phyloP scores from a whole-genome alignment of 2,888 invertebrate species.

The Temnothorax unifasciatus region DNA sequence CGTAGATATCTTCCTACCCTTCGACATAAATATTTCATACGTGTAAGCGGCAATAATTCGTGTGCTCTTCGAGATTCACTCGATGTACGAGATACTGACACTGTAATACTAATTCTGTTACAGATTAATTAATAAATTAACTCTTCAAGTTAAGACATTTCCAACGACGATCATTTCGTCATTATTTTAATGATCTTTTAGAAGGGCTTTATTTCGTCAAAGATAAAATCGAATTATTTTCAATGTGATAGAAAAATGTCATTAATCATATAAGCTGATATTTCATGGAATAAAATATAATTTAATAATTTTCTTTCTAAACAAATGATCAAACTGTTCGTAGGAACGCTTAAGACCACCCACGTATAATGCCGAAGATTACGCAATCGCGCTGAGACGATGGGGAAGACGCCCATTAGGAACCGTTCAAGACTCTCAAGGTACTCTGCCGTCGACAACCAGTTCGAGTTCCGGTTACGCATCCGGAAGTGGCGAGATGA shows the following conservation, averaged over 20 bases:
- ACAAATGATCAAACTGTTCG: constrained; percentile 58
- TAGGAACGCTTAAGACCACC: constrained; percentile 95
- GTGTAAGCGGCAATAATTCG: constrained; percentile 55
- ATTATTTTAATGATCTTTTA: background rate
- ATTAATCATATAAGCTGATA: background rate
- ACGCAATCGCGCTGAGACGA: constrained; percentile 92
- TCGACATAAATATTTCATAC: constrained; percentile 68
- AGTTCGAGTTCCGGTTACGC: constrained; percentile 86
- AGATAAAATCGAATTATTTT: background rate
- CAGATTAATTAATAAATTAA: constrained; percentile 19
- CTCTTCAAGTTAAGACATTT: background rate
- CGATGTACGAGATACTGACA: background rate
- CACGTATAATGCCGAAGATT: constrained; percentile 96
- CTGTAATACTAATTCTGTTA: background rate
- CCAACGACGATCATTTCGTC: background rate
- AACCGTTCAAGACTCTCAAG: constrained; percentile 83
- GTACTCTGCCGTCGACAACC: constrained; percentile 84
- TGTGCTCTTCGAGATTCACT: constrained; percentile 18
- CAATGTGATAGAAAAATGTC: background rate
- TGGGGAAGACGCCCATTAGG: constrained; percentile 91
- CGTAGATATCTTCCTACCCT: constrained; percentile 44
- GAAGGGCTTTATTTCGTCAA: background rate
- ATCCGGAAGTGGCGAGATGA: constrained; percentile 93
- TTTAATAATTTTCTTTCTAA: background rate
- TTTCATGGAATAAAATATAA: background rate